Conservation (phyloP, 2,113 vertebrate species). For the Dermatemys mawii region DNA sequence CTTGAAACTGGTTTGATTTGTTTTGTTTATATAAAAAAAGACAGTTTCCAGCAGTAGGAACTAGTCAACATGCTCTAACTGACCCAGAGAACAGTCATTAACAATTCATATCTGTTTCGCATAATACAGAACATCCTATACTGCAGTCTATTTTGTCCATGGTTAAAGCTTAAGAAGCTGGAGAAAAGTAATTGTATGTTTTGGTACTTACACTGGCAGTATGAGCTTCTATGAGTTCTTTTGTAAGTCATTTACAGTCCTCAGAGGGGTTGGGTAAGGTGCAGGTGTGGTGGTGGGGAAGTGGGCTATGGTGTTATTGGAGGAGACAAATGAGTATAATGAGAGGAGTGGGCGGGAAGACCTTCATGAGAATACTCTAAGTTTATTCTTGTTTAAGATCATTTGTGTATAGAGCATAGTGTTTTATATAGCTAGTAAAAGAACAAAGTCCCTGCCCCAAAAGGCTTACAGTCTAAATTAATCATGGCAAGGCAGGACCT, state of each 20-base stretch:
- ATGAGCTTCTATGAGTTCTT: neutral
- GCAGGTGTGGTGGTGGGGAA: neutral
- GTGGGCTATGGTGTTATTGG: neutral
- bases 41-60: neutral
- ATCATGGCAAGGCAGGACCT: neutral
- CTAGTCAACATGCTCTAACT: neutral
- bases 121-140: neutral
- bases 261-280: neutral
- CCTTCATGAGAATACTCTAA: neutral
- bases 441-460: neutral
- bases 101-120: neutral
- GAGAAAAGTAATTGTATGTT: neutral
- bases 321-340: neutral
- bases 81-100: neutral
- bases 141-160: neutral
- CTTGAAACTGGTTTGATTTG: neutral
- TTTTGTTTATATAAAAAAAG: neutral
- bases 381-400: neutral
- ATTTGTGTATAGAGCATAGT: neutral
- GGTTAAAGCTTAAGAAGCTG: neutral
- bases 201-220: neutral
- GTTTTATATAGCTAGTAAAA: neutral
- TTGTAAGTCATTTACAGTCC: neutral
- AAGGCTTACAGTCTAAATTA: neutral
- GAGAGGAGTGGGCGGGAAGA: neutral